Conservation (phyloP, 2,113 vertebrate species). For the Propithecus coquereli region DNA sequence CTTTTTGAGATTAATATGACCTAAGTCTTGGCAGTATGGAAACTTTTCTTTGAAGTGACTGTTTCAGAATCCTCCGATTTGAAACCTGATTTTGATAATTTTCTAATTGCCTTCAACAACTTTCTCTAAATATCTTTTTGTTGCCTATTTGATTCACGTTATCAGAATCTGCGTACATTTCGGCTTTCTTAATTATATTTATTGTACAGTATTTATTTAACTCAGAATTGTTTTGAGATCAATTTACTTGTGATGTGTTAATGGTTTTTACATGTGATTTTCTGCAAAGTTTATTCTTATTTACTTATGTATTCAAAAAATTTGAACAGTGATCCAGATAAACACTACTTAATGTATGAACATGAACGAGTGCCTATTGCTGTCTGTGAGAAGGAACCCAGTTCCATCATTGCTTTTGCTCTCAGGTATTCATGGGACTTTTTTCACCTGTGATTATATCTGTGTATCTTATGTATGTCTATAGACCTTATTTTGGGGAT, state of each 20-base stretch:
- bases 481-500: not conserved
- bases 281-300: conserved; percentile 2
- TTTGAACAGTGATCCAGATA: conserved; percentile 93
- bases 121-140: not conserved
- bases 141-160: conserved; percentile 14
- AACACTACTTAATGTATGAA: conserved; percentile 98
- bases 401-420: conserved; percentile 98
- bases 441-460: not conserved
- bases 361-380: conserved; percentile 97
- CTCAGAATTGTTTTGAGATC: conserved; percentile 16
- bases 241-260: conserved; percentile 17
- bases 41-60: conserved; percentile 4
- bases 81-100: conserved; percentile 17
- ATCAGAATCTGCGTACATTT: not conserved
- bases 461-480: not conserved
- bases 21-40: not conserved
- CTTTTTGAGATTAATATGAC: not conserved
- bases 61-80: not conserved
- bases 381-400: conserved; percentile 97
- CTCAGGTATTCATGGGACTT: conserved; percentile 88
- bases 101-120: not conserved
- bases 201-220: not conserved
- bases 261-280: not conserved
- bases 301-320: not conserved
- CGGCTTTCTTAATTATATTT: conserved; percentile 33